Evolutionary conservation across 2,888 invertebrate species (phyloP), one percentile per base, ranked within the genome.

Genomic region (Diachrysia chrysitis): DNA sequence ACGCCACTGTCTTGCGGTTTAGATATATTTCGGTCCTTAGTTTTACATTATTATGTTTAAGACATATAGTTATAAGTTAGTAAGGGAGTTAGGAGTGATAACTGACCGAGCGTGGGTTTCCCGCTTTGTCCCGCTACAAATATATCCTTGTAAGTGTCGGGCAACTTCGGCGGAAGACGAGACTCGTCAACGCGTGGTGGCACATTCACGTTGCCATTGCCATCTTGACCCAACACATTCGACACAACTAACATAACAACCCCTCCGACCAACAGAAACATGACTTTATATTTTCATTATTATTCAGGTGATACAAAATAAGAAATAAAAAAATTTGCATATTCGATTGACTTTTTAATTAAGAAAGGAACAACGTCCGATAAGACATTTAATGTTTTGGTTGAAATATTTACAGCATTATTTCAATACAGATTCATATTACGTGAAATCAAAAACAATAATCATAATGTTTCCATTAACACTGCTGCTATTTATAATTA

Each of bases 101-200:
- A 85, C 86, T 83, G 80, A 90, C 89, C 88, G 2, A 88, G 78
- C 12, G 78, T 76, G 12, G 85, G 83, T 68, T 69, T 85, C 7
- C 76, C 76, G n/a, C 66, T 65, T n/a, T 42, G 29, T 19, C 81
- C 83, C 10, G 81, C 75, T n/a, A 79, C 37, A 79, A 90, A 90
- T 46, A 88, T 70, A 65, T 90, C 90, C 51, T 81, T 83, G 62
- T 78, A 88, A 17, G 67, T 74, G 2, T 76, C 59, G 10, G 82
- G 72, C 58, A 83, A 57, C 59, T 25, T 42, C 0, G 58, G 65
- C 32, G 54, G 46, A n/a, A 25, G 25, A 1, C 12, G 1, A 12
- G 12, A 19, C 9, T 21, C 23, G 12, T 54, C 16, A 1, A 46
- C 5, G 2, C 25, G n/a, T n/a, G n/a, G n/a, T n/a, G n/a, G n/a